Evolutionary conservation across 2,113 vertebrate species (phyloP).

Genomic region (Dipodomys spectabilis): DNA sequence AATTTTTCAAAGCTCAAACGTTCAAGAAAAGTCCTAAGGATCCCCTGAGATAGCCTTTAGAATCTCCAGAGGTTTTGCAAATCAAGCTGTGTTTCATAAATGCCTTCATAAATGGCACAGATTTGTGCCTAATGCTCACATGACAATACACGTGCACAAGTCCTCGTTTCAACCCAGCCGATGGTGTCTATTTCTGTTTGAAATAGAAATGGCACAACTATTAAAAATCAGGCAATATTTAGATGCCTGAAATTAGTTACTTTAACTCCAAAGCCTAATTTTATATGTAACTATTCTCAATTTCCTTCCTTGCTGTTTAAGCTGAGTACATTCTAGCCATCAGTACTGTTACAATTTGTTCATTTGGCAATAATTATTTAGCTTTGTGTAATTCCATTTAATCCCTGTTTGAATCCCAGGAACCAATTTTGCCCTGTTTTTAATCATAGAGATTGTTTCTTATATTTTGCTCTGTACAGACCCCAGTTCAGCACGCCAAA

Average conservation of each 20-base stretch:
- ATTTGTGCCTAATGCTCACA: neutral
- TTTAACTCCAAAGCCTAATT: constrained; percentile 58
- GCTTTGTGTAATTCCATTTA: constrained; percentile 22
- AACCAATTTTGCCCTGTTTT: constrained; percentile 47
- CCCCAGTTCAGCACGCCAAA: neutral
- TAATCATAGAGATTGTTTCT: constrained; percentile 46
- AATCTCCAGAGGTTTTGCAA: neutral
- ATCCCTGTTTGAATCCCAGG: constrained; percentile 4
- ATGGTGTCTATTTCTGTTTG: constrained; percentile 1
- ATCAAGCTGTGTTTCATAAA: constrained; percentile 32
- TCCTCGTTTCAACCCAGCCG: neutral
- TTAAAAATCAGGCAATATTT: constrained; percentile 29
- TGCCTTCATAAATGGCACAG: neutral
- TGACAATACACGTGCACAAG: neutral
- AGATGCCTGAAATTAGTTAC: constrained; percentile 42
- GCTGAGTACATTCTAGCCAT: neutral
- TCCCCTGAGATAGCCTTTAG: neutral
- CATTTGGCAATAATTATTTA: constrained; percentile 21
- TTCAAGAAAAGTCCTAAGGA: neutral
- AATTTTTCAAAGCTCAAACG: neutral
- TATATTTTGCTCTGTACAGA: neutral
- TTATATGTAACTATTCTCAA: constrained; percentile 14
- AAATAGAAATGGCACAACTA: constrained; percentile 43
- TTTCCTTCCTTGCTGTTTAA: neutral
- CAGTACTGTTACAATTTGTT: neutral